Base-by-base conservation (phyloP, 1,140 invertebrate species). In the Helicoverpa armigera region DNA sequence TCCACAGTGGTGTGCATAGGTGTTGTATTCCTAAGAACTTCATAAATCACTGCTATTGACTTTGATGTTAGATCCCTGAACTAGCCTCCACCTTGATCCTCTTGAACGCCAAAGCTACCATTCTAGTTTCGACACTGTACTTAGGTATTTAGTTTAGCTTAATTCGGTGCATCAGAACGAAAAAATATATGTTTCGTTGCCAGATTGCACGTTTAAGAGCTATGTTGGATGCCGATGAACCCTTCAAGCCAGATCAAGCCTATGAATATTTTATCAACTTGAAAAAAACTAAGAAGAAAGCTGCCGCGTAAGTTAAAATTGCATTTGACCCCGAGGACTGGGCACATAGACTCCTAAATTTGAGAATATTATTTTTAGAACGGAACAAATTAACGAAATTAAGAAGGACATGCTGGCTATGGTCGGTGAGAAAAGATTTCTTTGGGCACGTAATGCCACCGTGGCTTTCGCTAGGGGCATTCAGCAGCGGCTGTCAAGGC, bases 201-300 rank as follows among this genome's bases (percentile, higher is more conserved):
- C 65, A 94, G 93, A 93, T 94, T 70, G 87, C 83, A 53, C 90
- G 92, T 65, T 76, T 94, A 7, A 86, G 92, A 31, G 50, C 85
- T 3, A 91, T 94, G 90, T 82, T 94, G 53, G 92, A 94, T 70
- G 93, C 93, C 0, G 93, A 94, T 69, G 92, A 94, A 67, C 93
- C 92, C 1, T 93, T 93, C 80, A 94, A 94, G 51, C 93, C 93
- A 4, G 93, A 94, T 51, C 93, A 94, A 73, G 93, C 93, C 0
- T 94, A 94, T 63, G 89, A 93, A 79, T 94, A 93, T 79, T 94
- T 94, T 81, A 80, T 93, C 9, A 93, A 92, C 65, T 70, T 93
- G 2, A 84, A 82, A 54, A 94, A 93, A 75, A 87, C 88, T 7
- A 90, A 89, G 82, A 94, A 89, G 83, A 92, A 87, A 79, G 69